Evolutionary conservation across 2,797 vertebrate species (phyloP).

Genomic region (Thamnophis elegans): DNA sequence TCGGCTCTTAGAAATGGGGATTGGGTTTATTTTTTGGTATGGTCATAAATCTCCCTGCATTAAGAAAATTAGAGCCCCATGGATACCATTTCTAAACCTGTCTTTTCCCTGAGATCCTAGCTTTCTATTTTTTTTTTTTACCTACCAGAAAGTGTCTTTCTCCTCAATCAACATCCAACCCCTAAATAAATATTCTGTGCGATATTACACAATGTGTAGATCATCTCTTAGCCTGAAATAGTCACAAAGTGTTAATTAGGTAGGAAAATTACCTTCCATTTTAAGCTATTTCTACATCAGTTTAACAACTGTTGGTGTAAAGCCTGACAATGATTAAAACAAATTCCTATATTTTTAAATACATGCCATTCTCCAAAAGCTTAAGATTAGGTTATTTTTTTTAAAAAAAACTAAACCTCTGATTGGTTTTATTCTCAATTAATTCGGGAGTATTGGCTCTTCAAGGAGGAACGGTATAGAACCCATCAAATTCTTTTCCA

Average conservation of each 20-base stretch:
- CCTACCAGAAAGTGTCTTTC: background rate
- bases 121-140: slow-evolving; percentile 1
- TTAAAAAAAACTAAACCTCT: slow-evolving; percentile 24
- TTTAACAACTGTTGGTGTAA: slow-evolving; percentile 8
- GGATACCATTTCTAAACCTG: background rate
- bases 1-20: background rate
- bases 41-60: background rate
- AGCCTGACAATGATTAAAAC: rapidly evolving
- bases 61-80: background rate
- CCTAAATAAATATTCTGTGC: background rate
- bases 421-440: background rate
- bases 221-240: slow-evolving; percentile 1
- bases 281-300: background rate
- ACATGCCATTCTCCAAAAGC: background rate
- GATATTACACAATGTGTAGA: background rate
- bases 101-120: background rate
- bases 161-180: background rate
- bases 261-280: background rate
- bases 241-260: slow-evolving; percentile 23
- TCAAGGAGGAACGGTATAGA: background rate
- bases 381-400: slow-evolving; percentile 25
- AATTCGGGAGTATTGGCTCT: background rate
- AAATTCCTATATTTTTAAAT: background rate
- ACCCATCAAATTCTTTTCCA: background rate
- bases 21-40: background rate